Conservation (phyloP, 2,888 invertebrate genomes). For the Luperina nickerlii region DNA sequence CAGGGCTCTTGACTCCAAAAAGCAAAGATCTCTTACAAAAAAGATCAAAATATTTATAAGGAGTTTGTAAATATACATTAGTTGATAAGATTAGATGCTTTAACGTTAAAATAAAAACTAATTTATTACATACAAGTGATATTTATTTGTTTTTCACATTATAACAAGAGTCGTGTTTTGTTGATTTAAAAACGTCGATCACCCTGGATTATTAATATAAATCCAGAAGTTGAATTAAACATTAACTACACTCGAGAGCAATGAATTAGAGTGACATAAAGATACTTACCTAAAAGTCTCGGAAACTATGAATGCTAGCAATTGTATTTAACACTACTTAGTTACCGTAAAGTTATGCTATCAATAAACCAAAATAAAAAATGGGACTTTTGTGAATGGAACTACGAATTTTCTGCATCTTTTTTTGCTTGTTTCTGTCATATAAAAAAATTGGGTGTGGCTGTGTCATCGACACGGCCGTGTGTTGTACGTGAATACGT, state of each 20-base stretch:
- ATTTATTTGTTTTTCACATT: slow-evolving; percentile 29
- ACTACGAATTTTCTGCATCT: too few relatives aligned
- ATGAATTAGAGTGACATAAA: too few relatives aligned
- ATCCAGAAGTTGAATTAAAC: neutral
- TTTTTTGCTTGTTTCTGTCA: too few relatives aligned
- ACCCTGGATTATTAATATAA: neutral
- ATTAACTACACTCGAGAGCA: neutral
- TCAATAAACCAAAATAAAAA: too few relatives aligned
- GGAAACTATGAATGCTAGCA: too few relatives aligned
- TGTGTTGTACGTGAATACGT: too few relatives aligned
- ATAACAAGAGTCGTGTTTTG: neutral
- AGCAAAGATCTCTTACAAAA: slow-evolving; percentile 44
- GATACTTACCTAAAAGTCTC: too few relatives aligned
- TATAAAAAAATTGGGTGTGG: too few relatives aligned
- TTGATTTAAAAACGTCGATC: neutral
- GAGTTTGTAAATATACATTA: slow-evolving; percentile 63
- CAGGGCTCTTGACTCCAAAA: slow-evolving; percentile 32
- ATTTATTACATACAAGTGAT: slow-evolving; percentile 54
- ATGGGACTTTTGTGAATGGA: too few relatives aligned
- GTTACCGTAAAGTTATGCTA: too few relatives aligned
- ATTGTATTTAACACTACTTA: too few relatives aligned
- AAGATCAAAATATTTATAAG: slow-evolving; percentile 40
- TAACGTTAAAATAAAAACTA: slow-evolving; percentile 57
- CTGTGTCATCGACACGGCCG: too few relatives aligned
- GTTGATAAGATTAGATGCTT: slow-evolving; percentile 44